Base-by-base conservation (phyloP, 2,888 invertebrate species). In the Drosophila meridiana region DNA sequence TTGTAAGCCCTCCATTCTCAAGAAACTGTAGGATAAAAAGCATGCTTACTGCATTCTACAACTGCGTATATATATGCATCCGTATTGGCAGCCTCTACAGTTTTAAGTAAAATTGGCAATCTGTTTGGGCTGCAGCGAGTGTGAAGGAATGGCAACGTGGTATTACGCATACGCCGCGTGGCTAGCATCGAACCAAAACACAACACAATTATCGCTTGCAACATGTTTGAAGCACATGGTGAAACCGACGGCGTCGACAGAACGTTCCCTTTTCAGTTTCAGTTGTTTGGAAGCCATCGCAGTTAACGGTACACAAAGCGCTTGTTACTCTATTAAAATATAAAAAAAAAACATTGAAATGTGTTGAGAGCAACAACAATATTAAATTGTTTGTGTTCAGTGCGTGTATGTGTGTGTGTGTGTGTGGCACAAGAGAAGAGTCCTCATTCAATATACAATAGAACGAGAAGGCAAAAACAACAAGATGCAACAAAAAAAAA, bases 201-300 rank as follows among this genome's bases (percentile, higher is more conserved):
- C 85, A 87, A 87, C 88, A 84, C 68, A 66, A 59, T 58, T 59
- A 42, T 68, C 68, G 55, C 68, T 48, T 76, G 58, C 79, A 84
- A 79, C 87, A 80, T 80, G 84, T 74, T 87, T 57, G 80, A 76
- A 87, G 81, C 81, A 82, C 86, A 79, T 82, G 78, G 80, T 64
- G 48, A 65, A 56, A 65, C 77, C 74, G 60, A 67, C 36, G 62
- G 65, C 57, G 73, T 48, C 60, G 74, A 70, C 69, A 56, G 69
- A 75, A 62, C 20, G 67, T 76, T 82, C 63, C 40, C 69, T 59
- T 73, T 55, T 52, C 57, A 28, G 43, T 59, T 65, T 80, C 76
- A 90, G 90, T 90, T 89, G 82, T 83, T 75, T 85, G 80, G 80
- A 87, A 90, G 80, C 82, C 73, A 80, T 70, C 81, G 80, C 72